Conservation (phyloP, 2,797 vertebrate species). For the Lacerta agilis region DNA sequence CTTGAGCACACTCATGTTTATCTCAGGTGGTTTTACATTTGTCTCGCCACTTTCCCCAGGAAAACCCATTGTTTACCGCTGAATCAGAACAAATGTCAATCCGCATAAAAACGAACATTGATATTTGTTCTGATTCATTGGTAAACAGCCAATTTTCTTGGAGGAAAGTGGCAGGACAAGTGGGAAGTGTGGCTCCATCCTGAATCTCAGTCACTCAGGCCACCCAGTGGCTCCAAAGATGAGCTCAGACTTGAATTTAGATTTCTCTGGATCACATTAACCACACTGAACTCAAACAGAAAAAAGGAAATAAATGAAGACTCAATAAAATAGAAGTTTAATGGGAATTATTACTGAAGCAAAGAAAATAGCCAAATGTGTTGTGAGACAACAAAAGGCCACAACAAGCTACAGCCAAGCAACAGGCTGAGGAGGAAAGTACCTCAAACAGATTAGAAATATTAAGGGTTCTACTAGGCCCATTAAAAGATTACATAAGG, state of each 20-base stretch:
- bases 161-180: no score
- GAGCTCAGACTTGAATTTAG: background rate
- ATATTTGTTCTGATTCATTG: no score
- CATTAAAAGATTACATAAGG: constrained; percentile 62
- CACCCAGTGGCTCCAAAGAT: background rate
- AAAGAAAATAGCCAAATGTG: background rate
- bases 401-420: constrained; percentile 25
- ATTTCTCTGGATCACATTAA: background rate
- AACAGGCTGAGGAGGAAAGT: constrained; percentile 35
- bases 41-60: no score
- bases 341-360: background rate
- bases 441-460: background rate
- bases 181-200: no score
- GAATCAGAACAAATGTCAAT: no score
- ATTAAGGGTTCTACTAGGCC: constrained; percentile 26
- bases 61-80: no score
- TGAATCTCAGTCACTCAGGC: background rate
- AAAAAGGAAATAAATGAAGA: background rate
- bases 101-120: no score
- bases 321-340: background rate
- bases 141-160: no score
- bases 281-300: background rate
- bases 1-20: no score
- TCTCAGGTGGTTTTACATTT: no score
- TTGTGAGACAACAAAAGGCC: background rate